A percentile compares a stretch with the other conserved stretches of the same genome.
Evolutionary conservation across 2,888 invertebrate genomes (phyloP).

Genomic region (Gymnoscelis rufifasciata): DNA sequence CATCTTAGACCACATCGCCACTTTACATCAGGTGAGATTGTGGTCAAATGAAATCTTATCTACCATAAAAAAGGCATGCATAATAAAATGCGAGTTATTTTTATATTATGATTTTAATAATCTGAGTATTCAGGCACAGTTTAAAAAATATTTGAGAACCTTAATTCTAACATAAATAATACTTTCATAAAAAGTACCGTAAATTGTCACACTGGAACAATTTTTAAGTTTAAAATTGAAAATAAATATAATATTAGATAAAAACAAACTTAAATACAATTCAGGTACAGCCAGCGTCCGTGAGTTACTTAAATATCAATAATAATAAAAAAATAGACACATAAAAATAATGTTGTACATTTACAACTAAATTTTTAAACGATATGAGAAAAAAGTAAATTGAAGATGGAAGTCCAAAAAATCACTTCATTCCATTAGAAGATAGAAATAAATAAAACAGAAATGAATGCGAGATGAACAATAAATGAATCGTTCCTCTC

Average conservation of each 20-base stretch:
- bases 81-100: conserved; percentile 14
- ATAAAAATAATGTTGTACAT: neutral
- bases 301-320: neutral
- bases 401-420: too few species aligned
- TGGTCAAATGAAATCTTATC: too few species aligned
- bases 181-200: conserved; percentile 58
- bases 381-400: too few species aligned
- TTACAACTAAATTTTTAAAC: too few species aligned
- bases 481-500: too few species aligned
- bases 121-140: conserved; percentile 50
- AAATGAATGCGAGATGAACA: too few species aligned
- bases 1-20: too few species aligned
- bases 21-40: too few species aligned
- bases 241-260: neutral
- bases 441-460: too few species aligned
- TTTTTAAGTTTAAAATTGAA: conserved; percentile 8
- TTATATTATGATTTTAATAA: conserved; percentile 22
- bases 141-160: conserved; percentile 12
- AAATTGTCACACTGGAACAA: conserved; percentile 39
- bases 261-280: neutral
- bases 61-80: too few species aligned
- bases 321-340: neutral
- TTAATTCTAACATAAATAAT: conserved; percentile 41
- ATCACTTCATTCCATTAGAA: too few species aligned
- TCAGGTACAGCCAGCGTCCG: conserved; percentile 6